Evolutionary conservation across 35 echinoderm and acorn worm species (phyloP).

Genomic region (Ophiothrix spiculata): DNA sequence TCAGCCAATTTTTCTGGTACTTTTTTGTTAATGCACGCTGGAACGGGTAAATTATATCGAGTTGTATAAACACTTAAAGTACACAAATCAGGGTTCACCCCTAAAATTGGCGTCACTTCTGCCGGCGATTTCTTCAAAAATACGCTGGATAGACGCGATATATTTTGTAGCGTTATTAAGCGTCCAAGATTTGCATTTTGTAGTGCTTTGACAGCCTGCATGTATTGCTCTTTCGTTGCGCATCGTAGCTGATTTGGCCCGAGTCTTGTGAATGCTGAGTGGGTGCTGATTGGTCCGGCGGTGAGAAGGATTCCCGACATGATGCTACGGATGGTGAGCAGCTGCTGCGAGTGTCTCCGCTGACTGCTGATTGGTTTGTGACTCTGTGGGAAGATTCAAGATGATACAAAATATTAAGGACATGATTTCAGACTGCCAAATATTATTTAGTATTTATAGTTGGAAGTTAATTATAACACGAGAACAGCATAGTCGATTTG

Average conservation of each 20-base stretch:
- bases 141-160: background rate
- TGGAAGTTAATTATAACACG: too few species aligned
- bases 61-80: background rate
- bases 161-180: background rate
- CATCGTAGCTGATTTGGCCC: background rate
- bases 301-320: background rate
- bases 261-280: background rate
- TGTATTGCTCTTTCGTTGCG: background rate
- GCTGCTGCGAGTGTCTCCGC: too few species aligned
- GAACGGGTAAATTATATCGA: background rate
- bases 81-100: background rate
- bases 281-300: background rate
- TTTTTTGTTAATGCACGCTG: background rate
- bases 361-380: too few species aligned
- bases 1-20: background rate
- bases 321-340: too few species aligned
- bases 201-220: background rate
- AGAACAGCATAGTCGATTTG: too few species aligned
- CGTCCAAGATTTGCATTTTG: background rate
- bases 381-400: too few species aligned
- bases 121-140: background rate
- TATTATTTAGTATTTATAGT: too few species aligned
- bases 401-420: too few species aligned
- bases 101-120: background rate
- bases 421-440: too few species aligned